Conservation (phyloP, 2,113 vertebrate genomes). For the Rhinoderma darwinii region DNA sequence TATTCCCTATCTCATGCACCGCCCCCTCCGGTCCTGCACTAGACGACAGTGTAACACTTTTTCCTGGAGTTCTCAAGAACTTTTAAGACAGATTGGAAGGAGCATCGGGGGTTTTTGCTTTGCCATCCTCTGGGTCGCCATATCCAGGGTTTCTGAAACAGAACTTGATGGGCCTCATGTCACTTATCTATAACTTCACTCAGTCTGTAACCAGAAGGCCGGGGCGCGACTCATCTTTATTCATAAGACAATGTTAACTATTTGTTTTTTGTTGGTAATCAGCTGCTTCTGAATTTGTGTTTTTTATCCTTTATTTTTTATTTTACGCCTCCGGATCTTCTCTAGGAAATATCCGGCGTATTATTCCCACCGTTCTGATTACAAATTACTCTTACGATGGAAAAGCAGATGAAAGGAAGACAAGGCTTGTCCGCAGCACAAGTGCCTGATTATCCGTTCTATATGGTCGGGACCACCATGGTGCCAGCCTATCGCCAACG, state of each 20-base stretch:
- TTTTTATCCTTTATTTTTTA: background rate
- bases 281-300: background rate
- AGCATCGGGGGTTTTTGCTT: background rate
- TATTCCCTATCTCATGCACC: too few relatives aligned
- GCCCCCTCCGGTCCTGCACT: too few relatives aligned
- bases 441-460: slow-evolving; percentile 31
- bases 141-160: background rate
- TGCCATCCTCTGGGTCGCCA: background rate
- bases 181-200: background rate
- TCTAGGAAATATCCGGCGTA: background rate
- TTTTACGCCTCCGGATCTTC: slow-evolving; percentile 23
- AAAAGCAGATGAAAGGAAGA: slow-evolving; percentile 3
- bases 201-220: background rate
- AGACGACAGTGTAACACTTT: background rate
- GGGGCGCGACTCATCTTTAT: slow-evolving; percentile 9
- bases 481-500: slow-evolving; percentile 3
- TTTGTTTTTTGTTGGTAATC: slow-evolving; percentile 21
- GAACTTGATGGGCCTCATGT: background rate
- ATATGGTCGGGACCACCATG: slow-evolving; percentile 16
- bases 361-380: slow-evolving; percentile 11
- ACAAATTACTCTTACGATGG: slow-evolving; percentile 25
- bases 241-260: slow-evolving; percentile 1
- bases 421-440: background rate
- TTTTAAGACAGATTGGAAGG: background rate
- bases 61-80: background rate